These are phyloP conservation scores for Struthidea cinerea DNA, from an alignment of 2,113 vertebrate species.

Conservation along the genomic window DNA sequence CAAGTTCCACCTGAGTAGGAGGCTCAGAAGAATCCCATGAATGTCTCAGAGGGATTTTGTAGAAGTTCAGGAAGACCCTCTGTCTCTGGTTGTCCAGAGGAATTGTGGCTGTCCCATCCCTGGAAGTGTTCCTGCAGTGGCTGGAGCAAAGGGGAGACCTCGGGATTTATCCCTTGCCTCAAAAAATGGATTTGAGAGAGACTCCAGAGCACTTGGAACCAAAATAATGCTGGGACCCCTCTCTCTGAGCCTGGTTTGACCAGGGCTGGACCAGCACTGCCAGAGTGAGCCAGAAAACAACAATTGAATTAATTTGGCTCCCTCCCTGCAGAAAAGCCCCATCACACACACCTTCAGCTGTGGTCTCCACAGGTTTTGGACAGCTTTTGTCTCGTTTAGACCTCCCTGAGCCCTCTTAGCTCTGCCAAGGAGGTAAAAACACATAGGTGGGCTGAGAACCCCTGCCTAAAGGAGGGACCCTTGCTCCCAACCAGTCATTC, in stretches of 20 bases:
- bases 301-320: background rate
- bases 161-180: background rate
- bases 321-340: background rate
- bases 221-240: background rate
- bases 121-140: background rate
- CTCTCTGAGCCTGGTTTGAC: background rate
- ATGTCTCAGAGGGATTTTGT: background rate
- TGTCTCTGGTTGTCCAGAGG: background rate
- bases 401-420: background rate
- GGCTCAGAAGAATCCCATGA: background rate
- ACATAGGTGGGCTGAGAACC: background rate
- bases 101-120: background rate
- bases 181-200: background rate
- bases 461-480: background rate
- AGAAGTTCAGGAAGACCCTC: background rate
- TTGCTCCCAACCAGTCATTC: background rate
- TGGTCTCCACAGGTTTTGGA: background rate
- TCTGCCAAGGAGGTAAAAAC: background rate
- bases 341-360: background rate
- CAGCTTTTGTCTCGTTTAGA: background rate
- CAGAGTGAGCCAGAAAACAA: background rate
- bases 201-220: background rate
- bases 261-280: background rate
- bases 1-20: background rate
- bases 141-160: background rate